Base-by-base conservation (phyloP, 2,113 vertebrate species). In the Bujurquina vittata region DNA sequence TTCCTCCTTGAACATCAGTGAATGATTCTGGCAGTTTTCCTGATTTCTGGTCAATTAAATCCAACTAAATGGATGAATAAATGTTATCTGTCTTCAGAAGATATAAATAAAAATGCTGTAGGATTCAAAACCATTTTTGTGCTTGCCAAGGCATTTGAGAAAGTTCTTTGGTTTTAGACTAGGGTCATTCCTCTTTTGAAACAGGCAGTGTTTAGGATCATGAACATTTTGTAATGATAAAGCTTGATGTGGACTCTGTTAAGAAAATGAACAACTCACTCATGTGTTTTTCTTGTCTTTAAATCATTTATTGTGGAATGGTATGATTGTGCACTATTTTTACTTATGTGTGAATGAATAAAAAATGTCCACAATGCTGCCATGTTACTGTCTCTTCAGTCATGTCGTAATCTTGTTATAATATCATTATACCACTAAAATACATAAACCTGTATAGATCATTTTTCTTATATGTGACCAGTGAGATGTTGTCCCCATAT, bases 271-370 rank as follows among this genome's bases (percentile, higher is more conserved):
- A 58, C n/a, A 72, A 37, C 80, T 54, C 20, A 84, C 56, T n/a
- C 58, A 43, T 5, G 9, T 14, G 7, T 46, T 69, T 43, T 79
- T 62, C 46, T 73, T 55, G 12, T 33, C 17, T 29, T 69, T 52
- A 26, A 81, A 75, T 43, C 65, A 20, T 81, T 81, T 55, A 15
- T 73, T 84, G 29, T 57, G 40, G 14, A 63, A 65, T 14, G 77
- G 54, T 86, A 10, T 74, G 35, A 81, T 76, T 85, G 74, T 82
- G 15, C 43, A 62, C 23, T 5, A 57, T 75, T 89, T 90, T 86
- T 87, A 82, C 74, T 29, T 67, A 37, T 76, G 60, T 87, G 79
- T 87, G 43, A 79, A 74, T 89, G 80, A 84, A 3, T 2, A 91
- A 90, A 92, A 89, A 40, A 58, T 12, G 26, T 75, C 10, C 7